Evolutionary conservation across 2,888 invertebrate genomes (phyloP).

Genomic region (Rosalia funebris): DNA sequence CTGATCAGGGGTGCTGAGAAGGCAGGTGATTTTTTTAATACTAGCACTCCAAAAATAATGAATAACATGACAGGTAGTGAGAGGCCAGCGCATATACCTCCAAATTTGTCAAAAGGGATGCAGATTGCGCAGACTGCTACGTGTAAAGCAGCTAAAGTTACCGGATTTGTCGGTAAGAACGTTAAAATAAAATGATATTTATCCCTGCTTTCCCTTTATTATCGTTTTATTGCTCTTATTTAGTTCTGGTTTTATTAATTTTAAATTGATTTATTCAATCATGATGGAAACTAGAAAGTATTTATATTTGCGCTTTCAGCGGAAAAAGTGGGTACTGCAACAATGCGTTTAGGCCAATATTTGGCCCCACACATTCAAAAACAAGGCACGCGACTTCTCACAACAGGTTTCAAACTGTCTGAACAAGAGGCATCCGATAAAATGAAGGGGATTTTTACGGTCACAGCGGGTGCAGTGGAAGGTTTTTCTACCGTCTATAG

Average conservation of each 20-base stretch:
- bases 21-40: conserved; percentile 70
- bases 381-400: conserved; percentile 71
- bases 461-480: conserved; percentile 77
- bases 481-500: conserved; percentile 77
- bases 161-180: conserved; percentile 72
- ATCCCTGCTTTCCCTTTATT: no score
- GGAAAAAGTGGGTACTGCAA: conserved; percentile 73
- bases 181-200: no score
- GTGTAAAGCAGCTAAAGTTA: conserved; percentile 74
- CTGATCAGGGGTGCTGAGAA: conserved; percentile 74
- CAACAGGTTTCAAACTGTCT: conserved; percentile 68
- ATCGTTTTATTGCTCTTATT: no score
- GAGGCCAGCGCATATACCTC: conserved; percentile 64
- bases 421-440: conserved; percentile 68
- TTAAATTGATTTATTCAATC: no score
- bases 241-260: no score
- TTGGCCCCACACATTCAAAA: conserved; percentile 76
- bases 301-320: no score
- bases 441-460: conserved; percentile 71
- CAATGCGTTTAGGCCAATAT: conserved; percentile 72
- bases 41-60: conserved; percentile 71
- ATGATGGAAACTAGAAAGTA: no score
- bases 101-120: conserved; percentile 69
- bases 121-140: conserved; percentile 75
- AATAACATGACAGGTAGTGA: conserved; percentile 66